A percentile compares a stretch with the other conserved stretches of the same genome.
These are phyloP conservation scores for Drosophila bunnanda DNA, from an alignment of 2,888 invertebrate genomes.

Conservation along the genomic window DNA sequence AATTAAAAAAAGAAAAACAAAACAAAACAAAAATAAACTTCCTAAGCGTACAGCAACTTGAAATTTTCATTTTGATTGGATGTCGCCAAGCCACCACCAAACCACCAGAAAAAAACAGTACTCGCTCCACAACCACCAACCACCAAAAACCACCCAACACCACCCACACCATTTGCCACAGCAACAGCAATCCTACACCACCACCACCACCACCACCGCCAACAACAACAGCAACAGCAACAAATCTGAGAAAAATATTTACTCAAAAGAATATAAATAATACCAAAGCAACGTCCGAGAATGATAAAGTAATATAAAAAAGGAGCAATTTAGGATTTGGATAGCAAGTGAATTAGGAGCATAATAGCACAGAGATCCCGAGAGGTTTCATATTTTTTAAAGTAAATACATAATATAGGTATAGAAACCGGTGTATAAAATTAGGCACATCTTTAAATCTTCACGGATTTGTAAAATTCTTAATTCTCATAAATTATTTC, in stretches of 20 bases:
- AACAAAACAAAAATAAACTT: slow-evolving; percentile 23
- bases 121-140: slow-evolving; percentile 44
- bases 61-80: slow-evolving; percentile 66
- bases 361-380: too few relatives aligned
- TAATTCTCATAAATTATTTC: too few relatives aligned
- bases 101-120: slow-evolving; percentile 17
- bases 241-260: slow-evolving; percentile 46
- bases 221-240: slow-evolving; percentile 60
- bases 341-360: not conserved
- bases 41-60: slow-evolving; percentile 45
- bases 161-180: slow-evolving; percentile 70
- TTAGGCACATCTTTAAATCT: too few relatives aligned
- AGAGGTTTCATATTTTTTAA: too few relatives aligned
- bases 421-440: too few relatives aligned
- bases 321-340: slow-evolving; percentile 68
- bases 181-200: slow-evolving; percentile 63
- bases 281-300: slow-evolving; percentile 25
- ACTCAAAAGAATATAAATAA: slow-evolving; percentile 30
- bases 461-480: too few relatives aligned
- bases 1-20: slow-evolving; percentile 5
- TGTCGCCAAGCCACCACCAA: slow-evolving; percentile 35
- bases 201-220: slow-evolving; percentile 52
- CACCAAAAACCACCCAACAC: slow-evolving; percentile 43
- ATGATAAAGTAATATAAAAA: slow-evolving; percentile 43
- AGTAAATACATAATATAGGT: too few relatives aligned